A percentile compares a stretch with the other conserved stretches of the same genome.
Conservation (phyloP, 2,888 invertebrate species). For the Synergus itoensis region DNA sequence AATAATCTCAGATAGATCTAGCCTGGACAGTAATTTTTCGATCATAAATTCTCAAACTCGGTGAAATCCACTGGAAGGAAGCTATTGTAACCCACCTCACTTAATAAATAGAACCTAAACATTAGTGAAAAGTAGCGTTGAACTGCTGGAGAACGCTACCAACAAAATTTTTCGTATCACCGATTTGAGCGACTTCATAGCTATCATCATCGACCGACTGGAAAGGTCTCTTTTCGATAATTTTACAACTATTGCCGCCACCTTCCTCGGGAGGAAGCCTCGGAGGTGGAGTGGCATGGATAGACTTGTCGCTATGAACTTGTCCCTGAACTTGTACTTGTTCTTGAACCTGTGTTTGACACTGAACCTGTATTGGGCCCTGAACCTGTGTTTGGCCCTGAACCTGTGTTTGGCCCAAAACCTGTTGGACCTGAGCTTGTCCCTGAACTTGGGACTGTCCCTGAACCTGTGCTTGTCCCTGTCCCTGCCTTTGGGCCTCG, state of each 20-base stretch:
- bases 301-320: slow-evolving; percentile 34
- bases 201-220: slow-evolving; percentile 66
- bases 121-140: slow-evolving; percentile 76
- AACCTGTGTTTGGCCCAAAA: slow-evolving; percentile 52
- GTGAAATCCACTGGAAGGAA: background rate
- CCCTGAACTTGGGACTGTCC: slow-evolving; percentile 56
- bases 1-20: no score
- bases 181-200: slow-evolving; percentile 66
- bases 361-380: slow-evolving; percentile 55
- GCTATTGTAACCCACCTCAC: background rate
- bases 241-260: slow-evolving; percentile 43
- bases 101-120: slow-evolving; percentile 46
- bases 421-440: slow-evolving; percentile 50
- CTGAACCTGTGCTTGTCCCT: slow-evolving; percentile 52
- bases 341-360: slow-evolving; percentile 50
- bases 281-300: slow-evolving; percentile 50
- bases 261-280: slow-evolving; percentile 51
- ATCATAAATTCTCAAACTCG: background rate
- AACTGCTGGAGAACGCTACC: slow-evolving; percentile 73
- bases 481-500: slow-evolving; percentile 60
- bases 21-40: no score
- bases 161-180: slow-evolving; percentile 71
- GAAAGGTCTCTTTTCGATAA: slow-evolving; percentile 67
- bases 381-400: slow-evolving; percentile 56
- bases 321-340: slow-evolving; percentile 44